These are phyloP conservation scores for Hemichromis elongatus DNA, from an alignment of 2,113 vertebrate species.

Conservation along the genomic window DNA sequence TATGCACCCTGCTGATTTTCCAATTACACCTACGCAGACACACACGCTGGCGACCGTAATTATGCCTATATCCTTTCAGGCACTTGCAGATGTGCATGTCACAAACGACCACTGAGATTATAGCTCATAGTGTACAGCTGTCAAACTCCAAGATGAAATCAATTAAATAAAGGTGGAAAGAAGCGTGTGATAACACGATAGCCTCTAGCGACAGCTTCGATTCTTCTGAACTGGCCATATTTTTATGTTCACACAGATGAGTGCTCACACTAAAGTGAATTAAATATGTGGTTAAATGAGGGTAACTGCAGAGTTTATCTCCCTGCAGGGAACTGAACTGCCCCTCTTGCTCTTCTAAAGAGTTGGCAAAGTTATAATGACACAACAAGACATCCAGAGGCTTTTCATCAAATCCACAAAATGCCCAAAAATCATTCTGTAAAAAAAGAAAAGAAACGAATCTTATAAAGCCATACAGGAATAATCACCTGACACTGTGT, in stretches of 20 bases:
- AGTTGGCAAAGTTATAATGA: neutral
- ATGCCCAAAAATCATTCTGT: neutral
- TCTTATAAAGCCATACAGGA: neutral
- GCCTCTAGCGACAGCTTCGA: neutral
- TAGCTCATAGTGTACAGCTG: neutral
- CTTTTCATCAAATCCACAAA: neutral
- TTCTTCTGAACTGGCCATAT: neutral
- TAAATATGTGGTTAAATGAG: constrained; percentile 1
- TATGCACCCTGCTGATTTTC: constrained; percentile 36
- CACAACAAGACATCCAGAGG: neutral
- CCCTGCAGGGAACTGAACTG: neutral
- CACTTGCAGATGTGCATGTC: neutral
- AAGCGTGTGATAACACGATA: neutral
- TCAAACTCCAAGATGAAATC: neutral
- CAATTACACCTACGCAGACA: constrained; percentile 45
- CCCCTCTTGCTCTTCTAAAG: neutral
- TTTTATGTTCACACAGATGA: neutral
- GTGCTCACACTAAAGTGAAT: neutral
- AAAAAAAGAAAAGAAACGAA: neutral
- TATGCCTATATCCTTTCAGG: neutral
- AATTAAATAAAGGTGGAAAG: neutral
- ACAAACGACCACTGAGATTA: neutral
- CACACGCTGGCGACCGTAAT: constrained; percentile 11
- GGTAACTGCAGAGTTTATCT: neutral
- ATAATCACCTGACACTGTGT: neutral